phyloP scores from a whole-genome alignment of 2,797 vertebrate genomes.

The Lepilemur ruficaudatus region DNA sequence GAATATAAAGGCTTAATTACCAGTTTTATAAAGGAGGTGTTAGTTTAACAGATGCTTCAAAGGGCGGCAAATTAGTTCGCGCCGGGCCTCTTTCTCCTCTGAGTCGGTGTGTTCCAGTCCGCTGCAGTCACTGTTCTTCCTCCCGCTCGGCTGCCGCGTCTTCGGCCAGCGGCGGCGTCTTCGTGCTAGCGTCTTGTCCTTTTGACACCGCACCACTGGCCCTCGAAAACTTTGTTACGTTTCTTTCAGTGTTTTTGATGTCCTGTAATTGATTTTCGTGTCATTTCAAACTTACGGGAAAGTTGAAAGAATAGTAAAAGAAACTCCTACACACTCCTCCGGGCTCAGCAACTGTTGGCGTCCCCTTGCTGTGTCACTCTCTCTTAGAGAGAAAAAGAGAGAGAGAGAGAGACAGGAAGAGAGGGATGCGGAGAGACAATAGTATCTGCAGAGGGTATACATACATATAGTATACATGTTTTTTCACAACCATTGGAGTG shows the following conservation, averaged over 20 bases:
- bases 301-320: background rate
- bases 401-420: background rate
- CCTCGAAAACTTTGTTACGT: background rate
- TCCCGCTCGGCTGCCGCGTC: too few species aligned
- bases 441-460: background rate
- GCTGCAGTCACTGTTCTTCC: background rate
- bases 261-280: background rate
- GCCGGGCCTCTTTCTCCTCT: background rate
- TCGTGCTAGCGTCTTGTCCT: background rate
- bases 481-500: background rate
- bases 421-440: background rate
- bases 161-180: background rate
- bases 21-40: background rate
- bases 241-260: background rate
- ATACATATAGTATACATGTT: background rate
- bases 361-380: background rate
- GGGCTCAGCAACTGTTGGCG: background rate
- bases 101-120: accelerated
- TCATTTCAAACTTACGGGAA: background rate
- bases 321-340: background rate
- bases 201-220: background rate
- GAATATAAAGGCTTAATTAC: background rate
- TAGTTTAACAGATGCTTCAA: background rate
- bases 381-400: background rate
- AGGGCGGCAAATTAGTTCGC: background rate